These are phyloP conservation scores for Typhlichthys eigenmanni DNA, from an alignment of 2,797 vertebrate genomes.

Conservation along the genomic window DNA sequence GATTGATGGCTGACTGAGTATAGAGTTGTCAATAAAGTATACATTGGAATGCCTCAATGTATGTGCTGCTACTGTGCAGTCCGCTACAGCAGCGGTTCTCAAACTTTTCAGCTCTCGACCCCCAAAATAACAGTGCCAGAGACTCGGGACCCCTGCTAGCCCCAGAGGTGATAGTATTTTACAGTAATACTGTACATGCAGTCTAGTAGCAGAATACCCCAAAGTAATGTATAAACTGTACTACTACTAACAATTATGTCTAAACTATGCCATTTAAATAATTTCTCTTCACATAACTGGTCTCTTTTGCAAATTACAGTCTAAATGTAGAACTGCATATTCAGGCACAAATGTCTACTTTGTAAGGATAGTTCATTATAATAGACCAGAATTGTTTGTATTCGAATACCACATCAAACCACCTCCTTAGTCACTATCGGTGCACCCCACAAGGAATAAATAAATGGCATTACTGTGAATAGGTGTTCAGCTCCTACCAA, in stretches of 20 bases:
- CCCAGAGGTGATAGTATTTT: too few species aligned
- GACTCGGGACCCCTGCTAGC: too few species aligned
- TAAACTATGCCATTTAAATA: background rate
- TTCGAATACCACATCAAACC: slow-evolving; percentile 33
- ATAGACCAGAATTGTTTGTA: slow-evolving; percentile 39
- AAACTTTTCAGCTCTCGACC: too few species aligned
- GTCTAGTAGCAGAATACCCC: too few species aligned
- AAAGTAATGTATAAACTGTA: too few species aligned
- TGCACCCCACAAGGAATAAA: slow-evolving; percentile 15
- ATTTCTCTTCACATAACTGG: slow-evolving; percentile 16
- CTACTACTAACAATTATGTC: too few species aligned
- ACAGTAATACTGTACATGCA: too few species aligned
- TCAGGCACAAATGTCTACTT: slow-evolving; percentile 49
- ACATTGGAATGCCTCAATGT: background rate
- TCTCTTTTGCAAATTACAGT: slow-evolving; percentile 31
- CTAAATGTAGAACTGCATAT: slow-evolving; percentile 32
- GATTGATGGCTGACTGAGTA: background rate
- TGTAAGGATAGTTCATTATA: slow-evolving; percentile 48
- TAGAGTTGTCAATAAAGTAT: background rate
- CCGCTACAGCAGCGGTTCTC: background rate
- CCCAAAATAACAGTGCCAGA: too few species aligned
- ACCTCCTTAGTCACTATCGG: slow-evolving; percentile 32
- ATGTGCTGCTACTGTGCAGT: background rate
- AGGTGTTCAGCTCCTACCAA: slow-evolving; percentile 12
- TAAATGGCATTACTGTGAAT: slow-evolving; percentile 17